Evolutionary conservation across 2,113 vertebrate species (phyloP).

Genomic region (Leptocoma aspasia): DNA sequence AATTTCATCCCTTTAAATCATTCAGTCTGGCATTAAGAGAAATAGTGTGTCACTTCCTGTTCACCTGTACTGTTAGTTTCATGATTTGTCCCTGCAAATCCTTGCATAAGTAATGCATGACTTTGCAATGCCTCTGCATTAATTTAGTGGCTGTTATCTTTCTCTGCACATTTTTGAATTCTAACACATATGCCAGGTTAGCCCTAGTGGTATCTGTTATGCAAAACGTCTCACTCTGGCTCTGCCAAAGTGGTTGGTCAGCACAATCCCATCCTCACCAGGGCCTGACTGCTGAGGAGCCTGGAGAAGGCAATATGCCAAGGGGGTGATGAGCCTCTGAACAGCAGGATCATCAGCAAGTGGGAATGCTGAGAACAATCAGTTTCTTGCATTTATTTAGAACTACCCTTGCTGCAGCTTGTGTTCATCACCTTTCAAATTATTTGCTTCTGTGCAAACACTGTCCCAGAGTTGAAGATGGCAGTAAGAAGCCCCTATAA

Average conservation of each 20-base stretch:
- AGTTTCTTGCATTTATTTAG: not conserved
- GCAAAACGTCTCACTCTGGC: not conserved
- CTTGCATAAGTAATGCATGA: not conserved
- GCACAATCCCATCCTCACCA: not conserved
- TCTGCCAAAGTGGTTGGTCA: not conserved
- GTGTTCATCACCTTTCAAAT: not conserved
- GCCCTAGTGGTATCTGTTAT: fast-evolving
- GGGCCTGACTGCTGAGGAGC: not conserved
- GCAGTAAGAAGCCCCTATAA: not conserved
- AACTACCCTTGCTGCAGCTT: not conserved
- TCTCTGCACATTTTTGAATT: not conserved
- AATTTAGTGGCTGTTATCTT: not conserved
- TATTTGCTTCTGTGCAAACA: not conserved
- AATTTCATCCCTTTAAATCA: not conserved
- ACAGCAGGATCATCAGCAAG: not conserved
- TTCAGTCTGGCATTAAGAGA: not conserved
- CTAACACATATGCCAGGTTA: not conserved
- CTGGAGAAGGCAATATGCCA: not conserved
- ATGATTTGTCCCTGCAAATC: not conserved
- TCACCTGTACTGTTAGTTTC: not conserved
- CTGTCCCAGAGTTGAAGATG: not conserved
- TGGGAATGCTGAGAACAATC: not conserved
- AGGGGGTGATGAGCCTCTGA: fast-evolving
- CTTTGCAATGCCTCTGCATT: not conserved
- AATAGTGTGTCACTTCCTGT: not conserved